These are phyloP conservation scores for Acrocephalus kingi DNA, from an alignment of 2,113 vertebrate genomes.

Conservation along the genomic window DNA sequence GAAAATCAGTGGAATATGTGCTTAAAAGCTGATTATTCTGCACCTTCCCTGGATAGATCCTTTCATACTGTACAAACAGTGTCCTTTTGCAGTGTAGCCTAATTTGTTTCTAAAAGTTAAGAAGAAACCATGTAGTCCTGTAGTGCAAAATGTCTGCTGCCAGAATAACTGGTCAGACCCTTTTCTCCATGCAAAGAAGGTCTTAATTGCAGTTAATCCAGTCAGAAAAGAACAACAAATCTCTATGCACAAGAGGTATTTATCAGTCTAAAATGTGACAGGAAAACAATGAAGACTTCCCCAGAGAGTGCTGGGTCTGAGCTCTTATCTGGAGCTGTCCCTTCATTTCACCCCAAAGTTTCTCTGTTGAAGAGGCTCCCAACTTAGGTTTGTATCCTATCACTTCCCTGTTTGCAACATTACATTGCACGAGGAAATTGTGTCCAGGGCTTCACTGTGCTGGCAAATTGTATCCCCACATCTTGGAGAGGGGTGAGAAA, in stretches of 20 bases:
- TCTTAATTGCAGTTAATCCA: neutral
- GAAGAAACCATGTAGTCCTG: neutral
- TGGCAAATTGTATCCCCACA: neutral
- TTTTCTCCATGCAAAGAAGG: neutral
- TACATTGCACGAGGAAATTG: neutral
- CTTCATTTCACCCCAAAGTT: neutral
- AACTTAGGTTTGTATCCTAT: accelerated
- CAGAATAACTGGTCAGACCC: neutral
- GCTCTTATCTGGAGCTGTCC: neutral
- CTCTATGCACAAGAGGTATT: neutral
- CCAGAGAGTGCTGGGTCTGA: neutral
- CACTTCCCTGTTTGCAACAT: neutral
- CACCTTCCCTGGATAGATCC: neutral
- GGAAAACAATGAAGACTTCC: neutral
- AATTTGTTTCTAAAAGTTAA: neutral
- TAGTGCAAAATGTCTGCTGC: neutral
- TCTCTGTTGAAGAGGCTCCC: neutral
- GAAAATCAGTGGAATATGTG: neutral
- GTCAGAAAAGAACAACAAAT: neutral
- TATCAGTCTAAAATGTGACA: neutral
- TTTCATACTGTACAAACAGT: neutral
- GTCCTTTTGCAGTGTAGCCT: neutral
- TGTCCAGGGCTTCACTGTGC: neutral
- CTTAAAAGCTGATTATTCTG: neutral
- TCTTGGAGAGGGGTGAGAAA: neutral